A percentile compares a stretch with the other conserved stretches of the same genome.
phyloP scores from a whole-genome alignment of 2,888 invertebrate genomes.

The Pachliopta kotzebuea region DNA sequence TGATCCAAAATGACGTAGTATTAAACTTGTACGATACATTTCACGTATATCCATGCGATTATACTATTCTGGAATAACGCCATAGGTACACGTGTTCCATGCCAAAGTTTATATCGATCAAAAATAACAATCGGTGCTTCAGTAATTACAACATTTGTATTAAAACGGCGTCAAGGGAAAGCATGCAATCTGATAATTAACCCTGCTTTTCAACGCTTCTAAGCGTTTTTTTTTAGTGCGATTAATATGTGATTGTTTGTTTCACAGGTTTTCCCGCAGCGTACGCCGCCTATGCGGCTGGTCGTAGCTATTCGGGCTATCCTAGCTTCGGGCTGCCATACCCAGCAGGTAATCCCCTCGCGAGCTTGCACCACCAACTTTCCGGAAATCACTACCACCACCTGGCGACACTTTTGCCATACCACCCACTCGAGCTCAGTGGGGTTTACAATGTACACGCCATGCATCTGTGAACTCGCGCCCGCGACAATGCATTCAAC shows the following conservation, averaged over 20 bases:
- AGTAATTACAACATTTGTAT: slow-evolving; percentile 39
- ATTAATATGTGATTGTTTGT: slow-evolving; percentile 60
- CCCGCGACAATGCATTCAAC: slow-evolving; percentile 77
- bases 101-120: slow-evolving; percentile 49
- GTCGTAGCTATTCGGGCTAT: slow-evolving; percentile 98
- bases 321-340: slow-evolving; percentile 99
- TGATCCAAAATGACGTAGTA: slow-evolving; percentile 70
- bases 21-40: slow-evolving; percentile 56
- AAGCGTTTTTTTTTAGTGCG: slow-evolving; percentile 36
- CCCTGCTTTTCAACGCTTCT: slow-evolving; percentile 44
- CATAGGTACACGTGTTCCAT: slow-evolving; percentile 57
- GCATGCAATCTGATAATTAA: slow-evolving; percentile 59
- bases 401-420: slow-evolving; percentile 82
- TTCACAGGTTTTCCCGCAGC: slow-evolving; percentile 95
- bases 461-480: slow-evolving; percentile 88
- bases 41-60: slow-evolving; percentile 59
- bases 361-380: slow-evolving; percentile 88
- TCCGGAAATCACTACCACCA: slow-evolving; percentile 83
- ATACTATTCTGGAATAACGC: slow-evolving; percentile 68
- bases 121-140: slow-evolving; percentile 45
- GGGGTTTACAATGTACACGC: slow-evolving; percentile 87
- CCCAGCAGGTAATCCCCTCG: slow-evolving; percentile 96
- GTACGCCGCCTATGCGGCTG: slow-evolving; percentile 97
- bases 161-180: slow-evolving; percentile 42
- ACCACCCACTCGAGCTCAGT: slow-evolving; percentile 84